A percentile compares a stretch with the other conserved stretches of the same genome.
Evolutionary conservation across 1,140 invertebrate genomes (phyloP).

Genomic region (Heliconius hermathena): DNA sequence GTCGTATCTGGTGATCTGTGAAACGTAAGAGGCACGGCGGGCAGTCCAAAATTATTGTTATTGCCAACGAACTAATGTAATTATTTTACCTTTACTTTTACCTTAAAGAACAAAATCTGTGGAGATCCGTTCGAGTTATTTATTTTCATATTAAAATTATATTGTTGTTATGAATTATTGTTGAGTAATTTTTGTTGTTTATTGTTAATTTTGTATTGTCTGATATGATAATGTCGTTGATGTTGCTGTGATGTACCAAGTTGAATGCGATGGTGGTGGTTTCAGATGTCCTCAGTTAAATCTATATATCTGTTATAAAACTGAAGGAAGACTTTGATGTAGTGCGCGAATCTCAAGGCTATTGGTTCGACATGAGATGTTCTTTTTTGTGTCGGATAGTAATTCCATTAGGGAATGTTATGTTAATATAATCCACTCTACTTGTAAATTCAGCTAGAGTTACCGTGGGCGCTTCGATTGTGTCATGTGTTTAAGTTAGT

Average conservation of each 20-base stretch:
- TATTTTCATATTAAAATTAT: constrained; percentile 25
- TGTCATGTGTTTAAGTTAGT: too few relatives aligned
- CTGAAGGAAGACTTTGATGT: too few relatives aligned
- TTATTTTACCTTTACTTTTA: constrained; percentile 59
- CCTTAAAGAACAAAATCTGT: constrained; percentile 23
- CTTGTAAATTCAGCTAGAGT: too few relatives aligned
- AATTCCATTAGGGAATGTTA: too few relatives aligned
- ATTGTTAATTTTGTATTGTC: neutral
- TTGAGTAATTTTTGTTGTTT: neutral
- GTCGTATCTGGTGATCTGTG: constrained; percentile 71
- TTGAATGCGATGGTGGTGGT: too few relatives aligned
- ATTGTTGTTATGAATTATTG: neutral
- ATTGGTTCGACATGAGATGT: too few relatives aligned
- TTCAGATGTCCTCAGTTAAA: too few relatives aligned
- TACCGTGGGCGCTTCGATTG: too few relatives aligned
- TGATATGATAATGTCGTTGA: neutral
- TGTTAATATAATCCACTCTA: too few relatives aligned
- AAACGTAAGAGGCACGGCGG: constrained; percentile 58
- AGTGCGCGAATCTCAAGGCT: too few relatives aligned
- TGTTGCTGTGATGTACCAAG: neutral
- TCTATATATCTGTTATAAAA: too few relatives aligned
- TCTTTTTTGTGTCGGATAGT: too few relatives aligned
- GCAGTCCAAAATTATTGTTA: constrained; percentile 69
- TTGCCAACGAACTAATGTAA: constrained; percentile 76
- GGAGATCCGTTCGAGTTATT: constrained; percentile 23